Evolutionary conservation across 2,888 invertebrate species (phyloP).

Genomic region (Autographa gamma): DNA sequence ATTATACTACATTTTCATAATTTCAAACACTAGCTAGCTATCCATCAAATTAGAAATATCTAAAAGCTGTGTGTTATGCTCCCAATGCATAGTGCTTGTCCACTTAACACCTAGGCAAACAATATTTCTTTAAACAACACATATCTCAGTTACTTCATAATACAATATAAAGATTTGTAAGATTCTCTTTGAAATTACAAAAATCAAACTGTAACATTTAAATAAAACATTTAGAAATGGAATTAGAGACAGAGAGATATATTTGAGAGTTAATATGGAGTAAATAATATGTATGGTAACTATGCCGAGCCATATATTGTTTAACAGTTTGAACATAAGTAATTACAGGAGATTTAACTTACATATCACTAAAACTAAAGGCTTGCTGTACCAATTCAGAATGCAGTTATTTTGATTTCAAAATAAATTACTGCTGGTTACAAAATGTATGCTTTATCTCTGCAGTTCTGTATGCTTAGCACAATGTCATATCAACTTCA

Average conservation of each 20-base stretch:
- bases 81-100: background rate
- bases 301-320: constrained; percentile 14
- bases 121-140: background rate
- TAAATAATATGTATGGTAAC: constrained; percentile 34
- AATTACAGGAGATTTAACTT: constrained; percentile 2
- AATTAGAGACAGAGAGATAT: background rate
- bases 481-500: constrained; percentile 46
- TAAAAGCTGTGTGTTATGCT: constrained; percentile 32
- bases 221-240: background rate
- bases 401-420: constrained; percentile 19
- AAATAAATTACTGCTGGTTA: constrained; percentile 8
- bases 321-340: background rate
- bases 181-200: constrained; percentile 14
- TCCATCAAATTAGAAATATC: constrained; percentile 40
- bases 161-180: background rate
- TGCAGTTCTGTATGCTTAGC: constrained; percentile 46
- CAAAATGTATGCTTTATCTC: constrained; percentile 3
- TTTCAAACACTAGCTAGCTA: constrained; percentile 50
- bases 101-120: constrained; percentile 19
- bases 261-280: background rate
- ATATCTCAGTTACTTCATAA: background rate
- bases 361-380: background rate
- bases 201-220: constrained; percentile 14
- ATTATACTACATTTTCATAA: constrained; percentile 31
- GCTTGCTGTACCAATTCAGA: constrained; percentile 2